A percentile compares a stretch with the other conserved stretches of the same genome.
phyloP scores from a whole-genome alignment of 2,888 invertebrate species.

The Rhodophaea formosa region DNA sequence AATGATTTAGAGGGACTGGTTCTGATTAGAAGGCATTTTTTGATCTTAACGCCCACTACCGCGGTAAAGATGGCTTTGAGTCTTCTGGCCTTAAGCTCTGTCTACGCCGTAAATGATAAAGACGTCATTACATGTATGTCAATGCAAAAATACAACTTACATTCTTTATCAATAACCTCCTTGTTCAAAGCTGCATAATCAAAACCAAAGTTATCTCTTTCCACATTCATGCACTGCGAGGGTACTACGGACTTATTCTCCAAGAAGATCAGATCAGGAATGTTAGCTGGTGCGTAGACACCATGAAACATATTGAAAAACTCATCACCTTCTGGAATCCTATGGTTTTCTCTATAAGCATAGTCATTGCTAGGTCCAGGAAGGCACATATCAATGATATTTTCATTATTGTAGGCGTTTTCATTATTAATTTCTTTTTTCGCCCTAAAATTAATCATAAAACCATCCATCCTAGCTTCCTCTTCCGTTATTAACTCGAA shows the following conservation, averaged over 20 bases:
- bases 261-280: conserved; percentile 30
- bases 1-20: no score
- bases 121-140: no score
- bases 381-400: conserved; percentile 12
- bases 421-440: background rate
- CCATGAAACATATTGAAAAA: conserved; percentile 51
- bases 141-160: conserved; percentile 37
- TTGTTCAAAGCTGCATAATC: conserved; percentile 33
- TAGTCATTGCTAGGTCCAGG: conserved; percentile 21
- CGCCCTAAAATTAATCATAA: conserved; percentile 31
- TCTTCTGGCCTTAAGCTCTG: no score
- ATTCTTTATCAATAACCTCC: conserved; percentile 38
- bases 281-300: background rate
- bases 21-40: no score
- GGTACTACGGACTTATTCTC: conserved; percentile 50
- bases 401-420: conserved; percentile 4
- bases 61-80: no score
- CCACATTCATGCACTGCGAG: conserved; percentile 36
- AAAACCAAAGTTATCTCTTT: conserved; percentile 45
- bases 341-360: conserved; percentile 35
- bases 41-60: no score
- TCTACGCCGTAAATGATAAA: no score
- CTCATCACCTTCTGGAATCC: conserved; percentile 45
- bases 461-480: conserved; percentile 45
- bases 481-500: conserved; percentile 66